These are phyloP conservation scores for Microtus richardsoni DNA, from an alignment of 2,113 vertebrate genomes.

Conservation along the genomic window DNA sequence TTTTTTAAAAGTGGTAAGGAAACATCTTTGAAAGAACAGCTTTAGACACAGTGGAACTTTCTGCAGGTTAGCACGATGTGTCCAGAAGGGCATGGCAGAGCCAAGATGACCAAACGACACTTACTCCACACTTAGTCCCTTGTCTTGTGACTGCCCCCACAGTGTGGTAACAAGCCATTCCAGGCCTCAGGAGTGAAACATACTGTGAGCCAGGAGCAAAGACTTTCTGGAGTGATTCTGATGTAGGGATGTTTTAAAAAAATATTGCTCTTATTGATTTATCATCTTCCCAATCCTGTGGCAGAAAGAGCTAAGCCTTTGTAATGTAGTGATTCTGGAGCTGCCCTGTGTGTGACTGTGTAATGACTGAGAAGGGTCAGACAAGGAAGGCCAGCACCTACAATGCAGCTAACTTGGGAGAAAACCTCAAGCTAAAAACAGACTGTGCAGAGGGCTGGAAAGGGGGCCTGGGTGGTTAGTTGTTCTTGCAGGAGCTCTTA, in stretches of 20 bases:
- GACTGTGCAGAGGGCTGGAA: background rate
- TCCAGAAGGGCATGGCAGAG: background rate
- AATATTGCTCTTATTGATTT: background rate
- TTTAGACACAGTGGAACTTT: slow-evolving; percentile 11
- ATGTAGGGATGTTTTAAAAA: background rate
- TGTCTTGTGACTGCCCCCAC: background rate
- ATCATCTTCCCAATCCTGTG: background rate
- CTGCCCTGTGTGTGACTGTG: background rate
- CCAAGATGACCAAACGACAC: background rate
- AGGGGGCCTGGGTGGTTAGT: background rate
- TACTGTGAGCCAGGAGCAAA: background rate
- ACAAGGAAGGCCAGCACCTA: background rate
- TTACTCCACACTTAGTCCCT: background rate
- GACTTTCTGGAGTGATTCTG: background rate
- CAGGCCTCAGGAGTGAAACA: background rate
- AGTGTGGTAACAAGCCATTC: background rate
- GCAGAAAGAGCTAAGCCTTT: background rate
- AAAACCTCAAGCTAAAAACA: background rate
- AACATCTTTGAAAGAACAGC: background rate
- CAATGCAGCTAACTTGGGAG: background rate
- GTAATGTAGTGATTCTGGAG: background rate
- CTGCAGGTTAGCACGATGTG: background rate
- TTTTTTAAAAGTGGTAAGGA: background rate
- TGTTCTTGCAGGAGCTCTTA: background rate
- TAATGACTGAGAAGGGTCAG: background rate